Percentiles rank a stretch among this genome's conserved stretches.
Evolutionary conservation across 92 coral and sea anemone species (phyloP).

Genomic region (Epizoanthus scotinus): DNA sequence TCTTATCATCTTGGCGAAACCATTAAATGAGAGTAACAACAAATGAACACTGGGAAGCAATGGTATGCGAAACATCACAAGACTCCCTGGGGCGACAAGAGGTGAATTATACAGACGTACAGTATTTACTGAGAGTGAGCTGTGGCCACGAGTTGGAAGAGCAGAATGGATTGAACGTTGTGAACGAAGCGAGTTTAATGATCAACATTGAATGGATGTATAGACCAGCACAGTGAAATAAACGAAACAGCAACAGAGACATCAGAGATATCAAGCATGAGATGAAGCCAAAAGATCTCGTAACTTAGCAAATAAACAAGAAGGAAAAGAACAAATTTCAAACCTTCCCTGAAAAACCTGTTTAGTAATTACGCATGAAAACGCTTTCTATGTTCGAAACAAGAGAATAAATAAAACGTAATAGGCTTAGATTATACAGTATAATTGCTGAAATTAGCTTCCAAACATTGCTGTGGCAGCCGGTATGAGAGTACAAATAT

Average conservation of each 20-base stretch:
- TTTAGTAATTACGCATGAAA: conserved; percentile 28
- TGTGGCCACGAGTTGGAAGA: conserved; percentile 15
- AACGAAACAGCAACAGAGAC: conserved; percentile 2
- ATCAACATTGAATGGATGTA: conserved; percentile 4
- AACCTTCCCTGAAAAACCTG: conserved; percentile 32
- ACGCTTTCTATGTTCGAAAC: background rate
- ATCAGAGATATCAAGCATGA: background rate
- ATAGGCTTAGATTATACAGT: conserved; percentile 32
- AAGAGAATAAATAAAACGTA: conserved; percentile 26
- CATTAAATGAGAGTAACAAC: conserved; percentile 4
- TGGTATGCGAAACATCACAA: conserved; percentile 34
- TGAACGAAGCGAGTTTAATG: conserved; percentile 2
- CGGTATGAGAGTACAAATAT: conserved; percentile 18
- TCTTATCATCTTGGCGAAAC: background rate
- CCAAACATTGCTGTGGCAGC: conserved; percentile 38
- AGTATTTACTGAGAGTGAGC: conserved; percentile 14
- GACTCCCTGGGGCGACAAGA: conserved; percentile 38
- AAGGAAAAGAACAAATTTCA: conserved; percentile 11
- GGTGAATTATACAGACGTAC: conserved; percentile 8
- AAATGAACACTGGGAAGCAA: background rate
- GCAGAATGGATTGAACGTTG: conserved; percentile 12
- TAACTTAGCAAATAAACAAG: background rate
- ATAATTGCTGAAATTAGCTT: conserved; percentile 22
- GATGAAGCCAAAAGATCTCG: background rate
- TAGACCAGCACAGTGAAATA: conserved; percentile 8